These are phyloP conservation scores for Smutsia temminckii DNA, from an alignment of 2,797 vertebrate genomes.

Conservation along the genomic window DNA sequence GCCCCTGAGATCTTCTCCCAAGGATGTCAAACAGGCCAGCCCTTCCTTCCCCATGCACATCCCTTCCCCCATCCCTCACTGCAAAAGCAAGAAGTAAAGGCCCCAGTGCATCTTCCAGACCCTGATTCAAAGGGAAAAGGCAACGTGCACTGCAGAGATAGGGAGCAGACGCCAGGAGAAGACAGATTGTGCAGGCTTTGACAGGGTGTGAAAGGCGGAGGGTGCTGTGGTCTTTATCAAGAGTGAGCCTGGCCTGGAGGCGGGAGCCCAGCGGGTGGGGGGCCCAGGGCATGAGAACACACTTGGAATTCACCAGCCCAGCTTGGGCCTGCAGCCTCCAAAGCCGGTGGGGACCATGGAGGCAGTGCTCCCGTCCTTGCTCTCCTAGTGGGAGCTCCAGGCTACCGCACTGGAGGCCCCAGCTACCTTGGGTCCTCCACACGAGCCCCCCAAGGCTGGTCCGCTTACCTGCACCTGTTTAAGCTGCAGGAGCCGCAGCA, in stretches of 20 bases:
- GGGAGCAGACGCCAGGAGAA: neutral
- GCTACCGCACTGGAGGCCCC: fast-evolving
- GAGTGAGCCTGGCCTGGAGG: neutral
- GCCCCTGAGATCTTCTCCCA: neutral
- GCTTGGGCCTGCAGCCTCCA: neutral
- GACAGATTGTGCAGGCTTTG: fast-evolving
- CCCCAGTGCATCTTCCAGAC: neutral
- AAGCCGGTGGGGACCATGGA: neutral
- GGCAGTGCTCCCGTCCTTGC: neutral
- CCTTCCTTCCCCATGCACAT: fast-evolving
- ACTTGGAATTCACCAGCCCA: neutral
- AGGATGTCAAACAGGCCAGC: fast-evolving
- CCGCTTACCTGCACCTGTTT: constrained; percentile 93
- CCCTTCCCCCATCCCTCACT: neutral
- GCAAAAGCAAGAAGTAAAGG: neutral
- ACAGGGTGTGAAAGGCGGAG: neutral
- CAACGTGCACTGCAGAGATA: fast-evolving
- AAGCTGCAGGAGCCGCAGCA: constrained; percentile 92
- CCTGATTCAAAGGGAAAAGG: neutral
- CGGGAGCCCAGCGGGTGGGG: neutral
- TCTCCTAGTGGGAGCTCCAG: fast-evolving
- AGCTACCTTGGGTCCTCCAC: fast-evolving
- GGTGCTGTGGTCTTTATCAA: neutral
- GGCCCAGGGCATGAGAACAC: neutral
- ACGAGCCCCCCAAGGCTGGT: fast-evolving